phyloP scores from a whole-genome alignment of 2,113 vertebrate genomes.

The Sylvia atricapilla region DNA sequence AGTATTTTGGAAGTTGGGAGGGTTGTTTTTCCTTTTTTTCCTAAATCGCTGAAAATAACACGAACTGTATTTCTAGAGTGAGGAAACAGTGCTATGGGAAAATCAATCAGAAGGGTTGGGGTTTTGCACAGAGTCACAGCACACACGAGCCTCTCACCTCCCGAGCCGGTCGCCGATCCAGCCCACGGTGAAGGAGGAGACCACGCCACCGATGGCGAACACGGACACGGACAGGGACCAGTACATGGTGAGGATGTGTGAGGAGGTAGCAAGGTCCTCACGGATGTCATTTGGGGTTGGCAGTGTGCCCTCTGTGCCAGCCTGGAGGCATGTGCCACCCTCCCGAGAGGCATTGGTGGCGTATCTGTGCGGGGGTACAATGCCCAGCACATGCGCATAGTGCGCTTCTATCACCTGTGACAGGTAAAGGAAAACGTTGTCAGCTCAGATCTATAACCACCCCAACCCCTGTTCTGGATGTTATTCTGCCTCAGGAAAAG shows the following conservation, averaged over 20 bases:
- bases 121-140: neutral
- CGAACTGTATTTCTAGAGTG: neutral
- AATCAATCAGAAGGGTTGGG: neutral
- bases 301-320: neutral
- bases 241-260: slow-evolving; percentile 78
- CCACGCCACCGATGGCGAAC: slow-evolving; percentile 89
- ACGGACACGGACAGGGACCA: slow-evolving; percentile 92
- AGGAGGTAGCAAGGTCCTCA: accelerated
- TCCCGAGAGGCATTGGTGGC: neutral
- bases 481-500: neutral
- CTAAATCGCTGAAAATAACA: neutral
- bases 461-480: neutral
- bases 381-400: slow-evolving; percentile 77
- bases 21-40: neutral
- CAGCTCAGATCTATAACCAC: neutral
- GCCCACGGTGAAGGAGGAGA: slow-evolving; percentile 93
- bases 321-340: neutral
- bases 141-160: slow-evolving; percentile 72
- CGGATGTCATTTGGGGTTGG: accelerated
- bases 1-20: neutral
- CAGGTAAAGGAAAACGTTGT: accelerated
- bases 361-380: slow-evolving; percentile 20
- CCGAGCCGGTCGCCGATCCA: slow-evolving; percentile 86
- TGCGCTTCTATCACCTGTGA: slow-evolving; percentile 84
- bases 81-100: neutral